Percentiles rank a stretch among this genome's conserved stretches.
Evolutionary conservation across 1,140 invertebrate genomes (phyloP).

Genomic region (Drosophila sucinea): DNA sequence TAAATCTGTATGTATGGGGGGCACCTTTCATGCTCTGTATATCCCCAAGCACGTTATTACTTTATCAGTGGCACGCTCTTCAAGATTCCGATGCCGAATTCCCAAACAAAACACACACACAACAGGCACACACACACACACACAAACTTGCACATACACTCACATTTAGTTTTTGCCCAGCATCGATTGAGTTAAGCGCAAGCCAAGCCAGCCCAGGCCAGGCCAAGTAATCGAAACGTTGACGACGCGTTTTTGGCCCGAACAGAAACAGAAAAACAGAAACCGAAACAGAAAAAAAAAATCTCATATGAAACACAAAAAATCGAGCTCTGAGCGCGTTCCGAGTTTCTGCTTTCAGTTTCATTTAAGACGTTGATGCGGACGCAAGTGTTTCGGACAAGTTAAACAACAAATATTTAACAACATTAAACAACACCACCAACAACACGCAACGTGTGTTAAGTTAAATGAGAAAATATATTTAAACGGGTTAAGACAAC

Average conservation of each 20-base stretch:
- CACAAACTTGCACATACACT: background rate
- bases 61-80: constrained; percentile 77
- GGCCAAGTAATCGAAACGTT: constrained; percentile 11
- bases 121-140: background rate
- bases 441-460: constrained; percentile 50
- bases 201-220: background rate
- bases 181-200: constrained; percentile 12
- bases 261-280: constrained; percentile 16
- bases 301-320: constrained; percentile 10
- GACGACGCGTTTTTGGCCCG: constrained; percentile 20
- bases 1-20: constrained; percentile 54
- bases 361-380: constrained; percentile 79
- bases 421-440: constrained; percentile 32
- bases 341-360: constrained; percentile 77
- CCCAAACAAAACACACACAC: constrained; percentile 7
- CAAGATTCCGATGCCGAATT: constrained; percentile 54
- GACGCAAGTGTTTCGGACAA: constrained; percentile 58
- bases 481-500: constrained; percentile 60
- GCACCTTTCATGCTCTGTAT: constrained; percentile 61
- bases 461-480: constrained; percentile 45
- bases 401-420: constrained; percentile 31
- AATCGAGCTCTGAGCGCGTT: constrained; percentile 42
- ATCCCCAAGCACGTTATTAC: constrained; percentile 67
- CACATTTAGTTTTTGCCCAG: constrained; percentile 8
- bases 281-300: background rate